Evolutionary conservation across 2,888 invertebrate genomes (phyloP).

Genomic region (Brachyptera risi): DNA sequence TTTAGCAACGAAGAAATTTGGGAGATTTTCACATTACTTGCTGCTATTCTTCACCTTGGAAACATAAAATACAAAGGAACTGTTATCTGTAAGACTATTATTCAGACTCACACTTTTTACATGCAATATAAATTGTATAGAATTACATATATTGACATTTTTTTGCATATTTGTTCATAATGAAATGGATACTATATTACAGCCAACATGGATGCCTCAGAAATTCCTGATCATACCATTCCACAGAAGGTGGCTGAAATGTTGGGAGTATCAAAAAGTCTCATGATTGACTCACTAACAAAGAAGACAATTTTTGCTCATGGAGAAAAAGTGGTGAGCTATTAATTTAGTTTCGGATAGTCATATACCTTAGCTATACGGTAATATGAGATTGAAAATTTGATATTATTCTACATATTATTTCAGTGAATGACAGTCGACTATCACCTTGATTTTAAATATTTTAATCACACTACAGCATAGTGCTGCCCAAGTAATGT

Average conservation of each 20-base stretch:
- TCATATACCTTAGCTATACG: too few relatives aligned
- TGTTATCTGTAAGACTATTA: constrained; percentile 49
- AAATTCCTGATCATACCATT: constrained; percentile 67
- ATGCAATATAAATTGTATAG: too few relatives aligned
- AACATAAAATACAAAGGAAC: constrained; percentile 80
- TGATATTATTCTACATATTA: neutral
- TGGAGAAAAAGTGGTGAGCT: constrained; percentile 67
- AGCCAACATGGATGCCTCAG: constrained; percentile 84
- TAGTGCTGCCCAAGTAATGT: too few relatives aligned
- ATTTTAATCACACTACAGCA: too few relatives aligned
- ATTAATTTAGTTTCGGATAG: too few relatives aligned
- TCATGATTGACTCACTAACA: constrained; percentile 76
- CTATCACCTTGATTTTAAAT: too few relatives aligned
- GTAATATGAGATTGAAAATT: too few relatives aligned
- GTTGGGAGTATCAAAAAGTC: constrained; percentile 63
- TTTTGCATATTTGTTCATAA: neutral
- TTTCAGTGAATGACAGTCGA: neutral
- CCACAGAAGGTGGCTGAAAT: constrained; percentile 68
- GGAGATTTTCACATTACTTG: constrained; percentile 79
- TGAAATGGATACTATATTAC: constrained; percentile 38
- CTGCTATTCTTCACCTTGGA: constrained; percentile 86
- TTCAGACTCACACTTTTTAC: too few relatives aligned
- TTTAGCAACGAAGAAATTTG: constrained; percentile 80
- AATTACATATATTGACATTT: neutral
- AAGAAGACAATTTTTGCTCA: constrained; percentile 81